Conservation (phyloP, 1,140 invertebrate genomes). For the Nasonia giraulti region DNA sequence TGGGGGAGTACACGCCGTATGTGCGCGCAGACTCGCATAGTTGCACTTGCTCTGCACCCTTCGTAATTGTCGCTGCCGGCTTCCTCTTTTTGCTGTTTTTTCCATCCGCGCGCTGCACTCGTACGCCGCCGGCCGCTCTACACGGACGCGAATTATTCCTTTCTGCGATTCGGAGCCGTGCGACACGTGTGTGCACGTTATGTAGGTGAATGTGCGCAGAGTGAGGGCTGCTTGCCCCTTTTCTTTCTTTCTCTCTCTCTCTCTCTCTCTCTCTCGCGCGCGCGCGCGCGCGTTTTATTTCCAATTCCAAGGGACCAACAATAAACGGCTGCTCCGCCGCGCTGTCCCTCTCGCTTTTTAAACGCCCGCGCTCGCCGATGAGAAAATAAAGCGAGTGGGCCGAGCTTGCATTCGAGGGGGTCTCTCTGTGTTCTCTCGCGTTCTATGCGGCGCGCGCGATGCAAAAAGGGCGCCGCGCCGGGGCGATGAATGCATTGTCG, state of each 20-base stretch:
- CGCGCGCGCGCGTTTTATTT: background rate
- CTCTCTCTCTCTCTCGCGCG: background rate
- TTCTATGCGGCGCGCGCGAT: too few species aligned
- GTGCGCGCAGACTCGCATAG: too few species aligned
- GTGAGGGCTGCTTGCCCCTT: background rate
- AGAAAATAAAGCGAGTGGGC: constrained; percentile 3
- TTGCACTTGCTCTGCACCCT: too few species aligned
- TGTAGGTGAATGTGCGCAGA: too few species aligned
- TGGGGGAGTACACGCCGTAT: background rate
- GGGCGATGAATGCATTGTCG: background rate
- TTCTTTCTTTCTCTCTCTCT: background rate
- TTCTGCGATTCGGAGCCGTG: background rate
- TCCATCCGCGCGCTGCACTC: too few species aligned
- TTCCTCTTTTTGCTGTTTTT: background rate
- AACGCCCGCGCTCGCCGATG: background rate
- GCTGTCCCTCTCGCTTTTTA: background rate
- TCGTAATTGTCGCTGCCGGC: too few species aligned
- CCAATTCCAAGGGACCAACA: constrained; percentile 3
- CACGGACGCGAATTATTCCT: background rate
- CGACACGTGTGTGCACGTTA: too few species aligned
- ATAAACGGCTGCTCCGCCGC: background rate
- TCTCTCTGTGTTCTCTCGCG: constrained; percentile 58
- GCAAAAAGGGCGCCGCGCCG: too few species aligned
- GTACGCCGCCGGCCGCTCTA: background rate
- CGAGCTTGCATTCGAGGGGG: background rate